Evolutionary conservation across 2,888 invertebrate species (phyloP), one percentile per base, ranked within the genome.

Genomic region (Carcina quercana): DNA sequence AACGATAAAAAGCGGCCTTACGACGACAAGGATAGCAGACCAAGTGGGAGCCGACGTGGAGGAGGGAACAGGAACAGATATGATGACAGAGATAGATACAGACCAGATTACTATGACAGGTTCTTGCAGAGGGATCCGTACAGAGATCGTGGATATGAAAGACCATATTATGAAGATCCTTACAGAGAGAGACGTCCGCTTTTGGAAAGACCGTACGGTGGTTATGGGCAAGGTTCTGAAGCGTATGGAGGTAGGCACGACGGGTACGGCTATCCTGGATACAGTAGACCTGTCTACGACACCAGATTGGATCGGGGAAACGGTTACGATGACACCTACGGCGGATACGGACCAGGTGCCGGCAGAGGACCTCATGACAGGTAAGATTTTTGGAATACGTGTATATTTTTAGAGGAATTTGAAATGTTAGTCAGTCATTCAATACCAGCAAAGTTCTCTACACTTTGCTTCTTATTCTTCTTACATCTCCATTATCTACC

Each of bases 301-400:
- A 62, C 62, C 25, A 40, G 60, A 10, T 62, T 57, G 32, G 59
- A 61, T 26, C 51, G 65, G 36, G 54, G 60, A 5, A 34, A 35
- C 28, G 25, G 31, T 3, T 78, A 72, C 39, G 76, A 69, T 35
- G 68, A 76, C 11, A 53, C 47, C 0, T 79, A 71, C 38, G 80
- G 82, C 2, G 82, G 65, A 6, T 66, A 68, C 22, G 62, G 80
- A 2, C 62, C 64, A 0, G 56, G 62, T n/a, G 53, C 58, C 35
- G 71, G 69, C 12, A 53, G 67, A 37, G 75, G 78, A 52, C 75
- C 80, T 28, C 84, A 85, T 50, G 84, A 85, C 33, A 83, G 80
- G 82, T 83, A 30, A 67, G 66, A 12, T 26, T 8, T 20, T 8
- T 8, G n/a, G 19, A 19, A 19, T 1, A 8, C 8, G 20, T 20